Base-by-base conservation (phyloP, 2,797 vertebrate genomes). In the Cyclura pinguis region DNA sequence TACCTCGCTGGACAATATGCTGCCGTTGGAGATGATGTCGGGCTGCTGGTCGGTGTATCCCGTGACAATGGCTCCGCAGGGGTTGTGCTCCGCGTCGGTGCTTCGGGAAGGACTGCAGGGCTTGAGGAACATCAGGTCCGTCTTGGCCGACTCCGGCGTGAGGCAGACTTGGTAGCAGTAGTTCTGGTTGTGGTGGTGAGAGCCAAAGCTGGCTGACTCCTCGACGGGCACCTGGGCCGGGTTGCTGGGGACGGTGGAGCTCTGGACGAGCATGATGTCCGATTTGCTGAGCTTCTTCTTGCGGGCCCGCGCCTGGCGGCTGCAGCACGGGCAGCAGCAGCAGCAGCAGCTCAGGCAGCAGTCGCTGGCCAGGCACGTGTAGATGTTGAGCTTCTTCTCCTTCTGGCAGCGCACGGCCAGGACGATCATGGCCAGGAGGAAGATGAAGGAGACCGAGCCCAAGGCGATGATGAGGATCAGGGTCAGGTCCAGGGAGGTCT, bases 151-250 rank as follows among this genome's bases (percentile, higher is more conserved):
- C 97, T 99, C 99, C 3, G 99, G 99, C 22, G 99, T 99, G 95
- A 99, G 98, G 97, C 99, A 99, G 96, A 99, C 99, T 97, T 99
- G 99, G 96, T 99, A 99, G 96, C 99, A 99, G 97, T 99, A 99
- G 96, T 99, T 99, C 97, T 99, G 99, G 95, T 98, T 99, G 96
- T 98, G 99, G 93, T 98, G 98, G 90, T 98, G 98, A 67, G 98
- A 98, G 88, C 97, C 96, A 38, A 99, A 99, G 95, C 97, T 98
- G 62, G 98, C 98, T 18, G 98, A 97, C 93, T 98, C 98, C 96
- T 98, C 98, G 93, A 98, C 98, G 0, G 98, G 98, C 93, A 98
- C 98, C 95, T 98, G 97, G 20, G 97, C 95, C 85, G 98, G 97
- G 92, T 98, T 99, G 88, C 96, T 96, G 67, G 98, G 95, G 29